Evolutionary conservation across 2,888 invertebrate species (phyloP), one percentile per base, ranked within the genome.

Genomic region (Aspidiotus rigidus): DNA sequence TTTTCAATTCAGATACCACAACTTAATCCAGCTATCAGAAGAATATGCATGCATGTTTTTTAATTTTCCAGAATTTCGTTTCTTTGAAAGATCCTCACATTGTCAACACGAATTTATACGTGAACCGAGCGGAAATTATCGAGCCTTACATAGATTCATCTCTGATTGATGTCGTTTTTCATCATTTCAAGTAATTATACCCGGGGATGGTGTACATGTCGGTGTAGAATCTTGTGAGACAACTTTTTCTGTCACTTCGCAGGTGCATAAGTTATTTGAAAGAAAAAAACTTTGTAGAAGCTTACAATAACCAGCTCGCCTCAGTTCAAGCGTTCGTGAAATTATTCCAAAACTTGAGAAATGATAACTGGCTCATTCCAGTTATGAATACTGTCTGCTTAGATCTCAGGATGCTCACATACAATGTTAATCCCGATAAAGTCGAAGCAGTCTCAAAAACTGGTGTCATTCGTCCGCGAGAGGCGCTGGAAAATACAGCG

Each of bases 291-390:
- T 79, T 80, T 69, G 77, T 80, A 5, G 79, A 81, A 71, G 92
- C 93, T 0, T 93, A 90, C 76, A 84, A 84, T 72, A 82, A 86
- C 72, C 95, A 96, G 77, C 86, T 87, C 74, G 79, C 83, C 7
- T 84, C 90, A 74, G 88, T 90, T 0, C 88, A 90, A 73, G 82
- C 85, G 0, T 86, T 94, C 60, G 87, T 88, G 0, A 90, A 90
- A 77, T 82, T 93, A 67, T 81, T 98, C 62, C 93, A 94, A 78
- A 80, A 84, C 49, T 87, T 91, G 74, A 93, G 92, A 74, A 97
- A 97, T 74, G 94, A 94, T 75, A 98, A 98, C 78, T 99, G 98
- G 98, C 88, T 89, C 74, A 79, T 99, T n/a, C 91, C 94, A 0
- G 84, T 98, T 9, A 90, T 98, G 89, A 93, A 92, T 76, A 84